These are phyloP conservation scores for Ostrea denselamellosa DNA, from an alignment of 1,140 invertebrate species.

Conservation along the genomic window DNA sequence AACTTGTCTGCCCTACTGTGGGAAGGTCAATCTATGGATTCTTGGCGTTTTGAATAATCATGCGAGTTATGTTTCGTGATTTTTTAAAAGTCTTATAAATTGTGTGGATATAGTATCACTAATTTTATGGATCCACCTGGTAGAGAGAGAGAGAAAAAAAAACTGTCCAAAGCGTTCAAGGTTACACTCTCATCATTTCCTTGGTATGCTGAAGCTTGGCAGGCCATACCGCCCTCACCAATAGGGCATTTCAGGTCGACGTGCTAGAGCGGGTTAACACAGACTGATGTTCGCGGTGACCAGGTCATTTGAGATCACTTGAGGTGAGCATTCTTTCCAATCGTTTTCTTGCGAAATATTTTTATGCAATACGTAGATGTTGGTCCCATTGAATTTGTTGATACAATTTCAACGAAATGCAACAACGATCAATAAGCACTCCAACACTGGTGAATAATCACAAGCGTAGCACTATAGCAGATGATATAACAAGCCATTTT, in stretches of 20 bases:
- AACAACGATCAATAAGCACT: constrained; percentile 2
- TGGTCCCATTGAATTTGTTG: neutral
- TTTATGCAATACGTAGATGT: neutral
- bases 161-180: neutral
- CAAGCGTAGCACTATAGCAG: constrained; percentile 5
- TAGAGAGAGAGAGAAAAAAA: neutral
- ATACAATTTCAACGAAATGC: neutral
- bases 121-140: constrained; percentile 22
- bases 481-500: constrained; percentile 21
- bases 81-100: constrained; percentile 9
- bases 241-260: constrained; percentile 27
- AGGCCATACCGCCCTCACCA: constrained; percentile 28
- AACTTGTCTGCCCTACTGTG: constrained; percentile 2
- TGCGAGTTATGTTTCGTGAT: constrained; percentile 35
- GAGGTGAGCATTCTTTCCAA: constrained; percentile 5
- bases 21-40: constrained; percentile 35
- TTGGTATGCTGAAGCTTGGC: neutral
- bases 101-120: constrained; percentile 22
- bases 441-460: neutral
- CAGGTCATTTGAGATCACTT: constrained; percentile 30
- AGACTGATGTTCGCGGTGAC: constrained; percentile 30
- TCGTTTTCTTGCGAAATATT: neutral
- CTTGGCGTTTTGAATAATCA: constrained; percentile 38
- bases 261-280: constrained; percentile 31
- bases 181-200: neutral